Evolutionary conservation across 2,888 invertebrate species (phyloP), one percentile per base, ranked within the genome.

Genomic region (Gymnoscelis rufifasciata): DNA sequence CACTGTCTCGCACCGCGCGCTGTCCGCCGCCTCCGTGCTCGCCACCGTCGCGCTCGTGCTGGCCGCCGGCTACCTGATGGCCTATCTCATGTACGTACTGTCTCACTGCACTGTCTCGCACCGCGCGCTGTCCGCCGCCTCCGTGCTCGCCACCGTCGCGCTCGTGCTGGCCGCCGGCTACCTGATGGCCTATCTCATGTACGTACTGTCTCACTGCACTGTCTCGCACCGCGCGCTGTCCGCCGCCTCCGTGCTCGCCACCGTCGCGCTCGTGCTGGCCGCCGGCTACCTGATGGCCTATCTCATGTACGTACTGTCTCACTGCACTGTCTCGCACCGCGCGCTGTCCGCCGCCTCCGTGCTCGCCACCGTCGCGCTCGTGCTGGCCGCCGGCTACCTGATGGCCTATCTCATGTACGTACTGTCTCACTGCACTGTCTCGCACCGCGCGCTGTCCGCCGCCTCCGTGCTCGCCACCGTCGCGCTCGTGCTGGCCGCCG

Each of bases 271-370:
- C 67, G 94, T 77, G 55, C 64, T 94, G 52, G 91, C 60, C 44
- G 72, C 94, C 54, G 96, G 96, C 3, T 96, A 95, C 78, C 90
- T 95, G 57, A 95, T 97, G 94, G 92, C 94, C 3, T 94, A 72
- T 36, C 67, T 73, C 56, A 94, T 95, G 73, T 71, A 51, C 66
- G 69, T 68, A 51, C 2, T 23, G 23, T 23, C 92, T 24, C 89
- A 93, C 60, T 90, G 93, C 66, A 88, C 94, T 14, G 90, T 92
- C n/a, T n/a, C 92, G 44, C 94, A 95, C 60, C 95, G 95, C 72
- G 89, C 95, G 43, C 81, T 95, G 52, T 94, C 96, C n/a, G 90
- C 92, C 1, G 73, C 94, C 13, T 95, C 95, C 1, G 91, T 96
- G 38, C 68, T 95, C 41, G 93, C 93, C 43, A 95, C 96, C n/a